Evolutionary conservation across 2,113 vertebrate genomes (phyloP).

Genomic region (Muntiacus muntjak): DNA sequence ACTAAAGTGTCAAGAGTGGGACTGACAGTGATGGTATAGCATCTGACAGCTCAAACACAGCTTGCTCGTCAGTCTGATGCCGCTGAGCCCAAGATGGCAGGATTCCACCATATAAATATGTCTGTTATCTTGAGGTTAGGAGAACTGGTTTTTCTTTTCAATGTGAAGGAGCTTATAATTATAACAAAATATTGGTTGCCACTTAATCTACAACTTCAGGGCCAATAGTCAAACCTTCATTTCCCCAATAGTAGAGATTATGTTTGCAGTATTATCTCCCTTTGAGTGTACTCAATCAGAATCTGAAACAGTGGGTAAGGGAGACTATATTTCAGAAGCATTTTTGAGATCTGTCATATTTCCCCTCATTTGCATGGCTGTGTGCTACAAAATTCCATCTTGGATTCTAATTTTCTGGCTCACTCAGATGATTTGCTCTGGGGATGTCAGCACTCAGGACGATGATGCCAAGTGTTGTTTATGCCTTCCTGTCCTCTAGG

Average conservation of each 20-base stretch:
- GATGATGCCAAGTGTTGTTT: conserved; percentile 55
- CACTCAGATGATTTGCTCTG: conserved; percentile 30
- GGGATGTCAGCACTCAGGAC: conserved; percentile 61
- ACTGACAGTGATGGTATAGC: neutral
- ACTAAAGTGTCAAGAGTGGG: conserved; percentile 1
- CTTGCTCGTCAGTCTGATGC: neutral
- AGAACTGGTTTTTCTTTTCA: neutral
- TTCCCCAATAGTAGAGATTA: neutral
- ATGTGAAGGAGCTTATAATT: neutral
- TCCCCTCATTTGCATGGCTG: conserved; percentile 2
- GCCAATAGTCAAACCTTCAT: neutral
- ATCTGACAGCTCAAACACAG: conserved; percentile 31
- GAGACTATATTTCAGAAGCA: neutral
- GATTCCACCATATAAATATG: neutral
- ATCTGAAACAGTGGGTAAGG: neutral
- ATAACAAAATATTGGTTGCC: neutral
- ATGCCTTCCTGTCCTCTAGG: conserved; percentile 49
- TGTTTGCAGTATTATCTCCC: neutral
- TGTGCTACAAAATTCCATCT: conserved; percentile 20
- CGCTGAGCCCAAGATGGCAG: neutral
- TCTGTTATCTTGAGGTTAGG: neutral
- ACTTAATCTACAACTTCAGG: neutral
- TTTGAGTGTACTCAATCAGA: neutral
- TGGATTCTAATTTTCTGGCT: conserved; percentile 61
- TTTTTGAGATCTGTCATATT: conserved; percentile 22